These are phyloP conservation scores for Discoglossus pictus DNA, from an alignment of 2,797 vertebrate genomes.

Conservation along the genomic window DNA sequence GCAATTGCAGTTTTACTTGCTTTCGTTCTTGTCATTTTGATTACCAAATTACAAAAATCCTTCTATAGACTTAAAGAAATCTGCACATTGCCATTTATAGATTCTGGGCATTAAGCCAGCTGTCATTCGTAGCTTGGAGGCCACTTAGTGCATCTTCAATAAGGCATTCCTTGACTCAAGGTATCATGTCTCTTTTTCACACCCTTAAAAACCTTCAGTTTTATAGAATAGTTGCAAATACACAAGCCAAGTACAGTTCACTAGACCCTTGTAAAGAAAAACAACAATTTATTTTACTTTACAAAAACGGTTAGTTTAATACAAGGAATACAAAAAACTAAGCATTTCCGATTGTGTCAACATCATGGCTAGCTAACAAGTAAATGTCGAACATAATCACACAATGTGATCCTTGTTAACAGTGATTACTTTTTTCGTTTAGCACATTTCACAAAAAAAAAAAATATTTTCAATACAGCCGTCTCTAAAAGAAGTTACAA, in stretches of 20 bases:
- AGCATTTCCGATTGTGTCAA: too few species aligned
- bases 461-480: too few species aligned
- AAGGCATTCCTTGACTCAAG: slow-evolving; percentile 44
- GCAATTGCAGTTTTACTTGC: slow-evolving; percentile 30
- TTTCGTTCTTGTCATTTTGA: slow-evolving; percentile 40
- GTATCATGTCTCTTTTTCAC: slow-evolving; percentile 21
- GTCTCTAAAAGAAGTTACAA: too few species aligned
- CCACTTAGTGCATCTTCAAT: slow-evolving; percentile 43
- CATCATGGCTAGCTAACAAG: too few species aligned
- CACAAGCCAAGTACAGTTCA: slow-evolving; percentile 20
- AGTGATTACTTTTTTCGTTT: too few species aligned
- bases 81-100: slow-evolving; percentile 38
- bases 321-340: neutral
- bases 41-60: slow-evolving; percentile 35
- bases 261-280: slow-evolving; percentile 26
- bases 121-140: slow-evolving; percentile 10
- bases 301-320: neutral
- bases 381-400: too few species aligned
- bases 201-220: slow-evolving; percentile 37
- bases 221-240: slow-evolving; percentile 37
- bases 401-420: too few species aligned
- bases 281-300: slow-evolving; percentile 24
- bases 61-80: slow-evolving; percentile 32
- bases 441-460: too few species aligned
- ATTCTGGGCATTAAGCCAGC: slow-evolving; percentile 37